Base-by-base conservation (phyloP, 1,140 invertebrate genomes). In the Sogatella furcifera region DNA sequence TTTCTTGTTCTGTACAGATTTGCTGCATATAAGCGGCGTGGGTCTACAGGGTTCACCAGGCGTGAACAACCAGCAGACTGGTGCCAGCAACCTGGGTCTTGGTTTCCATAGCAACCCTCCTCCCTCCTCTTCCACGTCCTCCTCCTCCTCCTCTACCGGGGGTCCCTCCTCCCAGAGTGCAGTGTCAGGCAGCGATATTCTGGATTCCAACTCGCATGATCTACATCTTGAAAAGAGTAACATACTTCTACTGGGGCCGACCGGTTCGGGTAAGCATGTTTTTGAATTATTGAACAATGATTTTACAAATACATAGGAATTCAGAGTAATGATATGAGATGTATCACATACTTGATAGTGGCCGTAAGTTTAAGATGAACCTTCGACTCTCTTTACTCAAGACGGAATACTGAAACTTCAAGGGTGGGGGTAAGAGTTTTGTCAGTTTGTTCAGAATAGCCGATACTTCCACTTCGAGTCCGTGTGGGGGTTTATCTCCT, bases 221-320 rank as follows among this genome's bases (percentile, higher is more conserved):
- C 74, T 98, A 22, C 84, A 90, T 67, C 75, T 99, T 59, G 97
- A 99, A 70, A 99, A 99, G 76, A 96, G 92, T 70, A 99, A 99
- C 71, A 97, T 99, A 61, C 78, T 99, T 13, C 80, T 99, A 66
- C 75, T 99, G 2, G 97, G 97, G 15, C 96, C 97, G 22, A 99
- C 96, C 15, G 97, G 97, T 55, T 97, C 93, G 67, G 95, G 95
- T 81, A 66, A 73, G 72, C 69, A 10, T 28, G 2, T 28, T 28
- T 28, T 28, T n/a, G n/a, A n/a, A n/a, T n/a, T n/a, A n/a, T n/a
- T n/a, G n/a, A n/a, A n/a, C n/a, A n/a, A n/a, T n/a, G n/a, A n/a
- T n/a, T n/a, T n/a, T n/a, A n/a, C n/a, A n/a, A n/a, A n/a, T n/a
- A n/a, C n/a, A n/a, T n/a, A n/a, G n/a, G n/a, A n/a, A n/a, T n/a